Percentiles rank a stretch among this genome's conserved stretches.
Conservation (phyloP, 2,888 invertebrate genomes). For the Mesochorus sp. region DNA sequence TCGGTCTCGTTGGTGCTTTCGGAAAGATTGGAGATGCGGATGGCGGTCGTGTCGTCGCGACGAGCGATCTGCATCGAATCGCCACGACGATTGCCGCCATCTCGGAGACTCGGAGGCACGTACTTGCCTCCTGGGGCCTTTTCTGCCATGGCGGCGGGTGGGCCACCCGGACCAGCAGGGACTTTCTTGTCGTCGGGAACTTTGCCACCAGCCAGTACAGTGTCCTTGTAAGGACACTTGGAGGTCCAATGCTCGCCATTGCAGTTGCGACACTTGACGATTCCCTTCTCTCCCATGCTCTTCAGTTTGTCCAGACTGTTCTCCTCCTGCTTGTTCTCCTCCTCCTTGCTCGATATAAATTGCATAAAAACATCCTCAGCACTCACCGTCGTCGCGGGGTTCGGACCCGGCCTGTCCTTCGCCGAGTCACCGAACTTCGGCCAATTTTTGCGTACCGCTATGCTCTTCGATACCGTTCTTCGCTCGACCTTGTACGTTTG, state of each 20-base stretch:
- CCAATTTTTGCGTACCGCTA: conserved; percentile 97
- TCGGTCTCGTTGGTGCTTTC: conserved; percentile 97
- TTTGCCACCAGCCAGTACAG: conserved; percentile 87
- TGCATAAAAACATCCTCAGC: conserved; percentile 98
- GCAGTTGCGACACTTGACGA: conserved; percentile 94
- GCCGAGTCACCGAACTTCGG: conserved; percentile 96
- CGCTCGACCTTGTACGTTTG: conserved; percentile 97
- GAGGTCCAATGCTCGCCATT: conserved; percentile 99
- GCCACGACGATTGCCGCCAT: conserved; percentile 90
- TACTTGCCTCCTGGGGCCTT: conserved; percentile 87
- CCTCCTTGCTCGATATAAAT: conserved; percentile 93
- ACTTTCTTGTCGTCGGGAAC: conserved; percentile 81
- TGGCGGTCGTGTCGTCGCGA: conserved; percentile 94
- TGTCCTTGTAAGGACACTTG: conserved; percentile 98
- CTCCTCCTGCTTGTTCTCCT: conserved; percentile 93
- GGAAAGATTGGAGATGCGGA: conserved; percentile 98
- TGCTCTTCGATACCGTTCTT: conserved; percentile 93
- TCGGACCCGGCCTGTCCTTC: conserved; percentile 97
- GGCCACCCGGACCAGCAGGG: conserved; percentile 65
- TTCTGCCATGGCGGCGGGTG: conserved; percentile 72
- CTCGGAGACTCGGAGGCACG: conserved; percentile 94
- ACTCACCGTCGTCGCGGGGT: conserved; percentile 98
- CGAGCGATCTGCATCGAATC: conserved; percentile 87
- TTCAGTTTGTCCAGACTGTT: conserved; percentile 93
- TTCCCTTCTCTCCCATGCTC: conserved; percentile 86